Evolutionary conservation across 2,113 vertebrate species (phyloP).

Genomic region (Panurus biarmicus): DNA sequence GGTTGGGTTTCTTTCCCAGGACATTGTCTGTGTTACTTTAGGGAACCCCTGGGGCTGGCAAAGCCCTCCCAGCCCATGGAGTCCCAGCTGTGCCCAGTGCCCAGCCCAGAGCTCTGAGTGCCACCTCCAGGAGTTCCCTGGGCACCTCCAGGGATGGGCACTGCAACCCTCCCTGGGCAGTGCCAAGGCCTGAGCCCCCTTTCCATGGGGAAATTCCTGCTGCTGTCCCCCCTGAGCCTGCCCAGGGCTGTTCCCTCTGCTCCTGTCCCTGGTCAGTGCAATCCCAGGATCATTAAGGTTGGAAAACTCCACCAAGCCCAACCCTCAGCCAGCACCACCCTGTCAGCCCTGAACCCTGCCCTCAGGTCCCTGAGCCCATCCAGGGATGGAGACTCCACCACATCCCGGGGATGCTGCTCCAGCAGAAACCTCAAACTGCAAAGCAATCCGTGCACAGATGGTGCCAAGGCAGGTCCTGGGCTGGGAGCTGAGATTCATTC

Average conservation of each 20-base stretch:
- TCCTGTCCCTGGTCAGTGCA: neutral
- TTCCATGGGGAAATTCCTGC: neutral
- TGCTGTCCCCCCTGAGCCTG: neutral
- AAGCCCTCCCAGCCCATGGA: neutral
- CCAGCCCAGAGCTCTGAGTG: neutral
- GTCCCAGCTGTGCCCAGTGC: rapidly evolving
- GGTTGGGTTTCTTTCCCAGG: neutral
- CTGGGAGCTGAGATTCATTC: neutral
- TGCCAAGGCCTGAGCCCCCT: neutral
- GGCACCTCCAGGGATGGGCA: neutral
- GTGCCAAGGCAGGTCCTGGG: neutral
- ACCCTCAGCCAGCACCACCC: too few relatives aligned
- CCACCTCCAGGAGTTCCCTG: neutral
- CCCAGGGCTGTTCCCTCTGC: neutral
- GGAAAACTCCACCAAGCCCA: neutral
- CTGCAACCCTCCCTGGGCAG: neutral
- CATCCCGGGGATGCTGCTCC: neutral
- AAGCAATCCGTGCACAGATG: rapidly evolving
- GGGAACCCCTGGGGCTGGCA: rapidly evolving
- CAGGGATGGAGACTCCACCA: neutral
- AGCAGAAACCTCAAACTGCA: rapidly evolving
- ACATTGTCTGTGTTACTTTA: rapidly evolving
- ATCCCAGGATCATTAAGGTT: rapidly evolving
- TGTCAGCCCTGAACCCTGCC: neutral
- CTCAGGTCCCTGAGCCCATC: rapidly evolving